These are phyloP conservation scores for Cyclina sinensis DNA, from an alignment of 1,140 invertebrate genomes.

Conservation along the genomic window DNA sequence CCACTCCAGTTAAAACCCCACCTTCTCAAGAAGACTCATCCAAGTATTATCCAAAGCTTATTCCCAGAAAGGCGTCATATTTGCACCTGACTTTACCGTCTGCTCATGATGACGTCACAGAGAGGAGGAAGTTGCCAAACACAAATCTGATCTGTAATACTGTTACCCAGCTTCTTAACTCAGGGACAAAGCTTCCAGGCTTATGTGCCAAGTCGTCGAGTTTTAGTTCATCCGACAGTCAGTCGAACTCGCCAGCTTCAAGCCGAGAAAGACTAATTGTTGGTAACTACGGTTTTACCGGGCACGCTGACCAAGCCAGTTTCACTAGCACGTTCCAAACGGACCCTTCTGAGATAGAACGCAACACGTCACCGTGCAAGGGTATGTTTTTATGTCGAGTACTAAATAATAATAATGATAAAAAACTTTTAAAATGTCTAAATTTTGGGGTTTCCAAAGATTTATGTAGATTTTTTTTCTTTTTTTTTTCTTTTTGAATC, in stretches of 20 bases:
- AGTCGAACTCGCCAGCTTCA: neutral
- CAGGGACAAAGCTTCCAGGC: neutral
- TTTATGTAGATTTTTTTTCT: too few species aligned
- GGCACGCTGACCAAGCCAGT: too few species aligned
- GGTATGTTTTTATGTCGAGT: slow-evolving; percentile 4
- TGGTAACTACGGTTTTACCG: too few species aligned
- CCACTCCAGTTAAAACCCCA: too few species aligned
- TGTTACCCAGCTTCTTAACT: neutral
- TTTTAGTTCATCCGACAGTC: neutral
- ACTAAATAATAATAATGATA: neutral
- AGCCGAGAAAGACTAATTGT: neutral
- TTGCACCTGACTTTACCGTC: slow-evolving; percentile 32
- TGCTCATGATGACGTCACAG: slow-evolving; percentile 1
- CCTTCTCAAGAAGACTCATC: neutral
- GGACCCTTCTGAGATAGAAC: slow-evolving; percentile 1
- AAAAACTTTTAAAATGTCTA: too few species aligned
- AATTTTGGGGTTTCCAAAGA: too few species aligned
- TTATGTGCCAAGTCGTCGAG: neutral
- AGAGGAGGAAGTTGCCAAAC: neutral
- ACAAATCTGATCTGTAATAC: neutral
- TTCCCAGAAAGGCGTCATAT: neutral
- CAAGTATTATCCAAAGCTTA: neutral
- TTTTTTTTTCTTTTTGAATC: too few species aligned
- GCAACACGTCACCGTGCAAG: slow-evolving; percentile 35
- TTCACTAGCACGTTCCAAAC: neutral